Base-by-base conservation (phyloP, 2,797 vertebrate genomes). In the Syngnathus acus region DNA sequence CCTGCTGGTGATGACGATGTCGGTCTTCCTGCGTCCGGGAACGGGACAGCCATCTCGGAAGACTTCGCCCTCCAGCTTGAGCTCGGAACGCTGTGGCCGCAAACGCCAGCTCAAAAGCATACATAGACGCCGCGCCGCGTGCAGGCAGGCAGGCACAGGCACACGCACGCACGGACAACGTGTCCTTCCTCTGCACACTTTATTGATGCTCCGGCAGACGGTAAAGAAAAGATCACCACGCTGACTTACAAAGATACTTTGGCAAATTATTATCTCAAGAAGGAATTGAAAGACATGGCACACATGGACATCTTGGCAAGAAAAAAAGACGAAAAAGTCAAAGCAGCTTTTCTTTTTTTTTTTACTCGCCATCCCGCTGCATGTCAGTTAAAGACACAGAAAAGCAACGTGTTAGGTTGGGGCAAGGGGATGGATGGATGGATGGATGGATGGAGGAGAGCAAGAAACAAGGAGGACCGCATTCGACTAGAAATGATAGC, bases 1-100 rank as follows among this genome's bases (percentile, higher is more conserved):
- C 96, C 94, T 96, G 83, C 93, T 98, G 73, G 95, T 98, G 76
- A 98, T 64, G 65, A 98, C 78, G 59, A 98, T 84, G 73, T 86
- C 89, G 55, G 92, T 81, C 77, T 91, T 97, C 51, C 74, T 90
- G 74, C 88, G 87, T 62, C 91, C 92, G 16, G 89, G 88, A 75
- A 92, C 66, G 0, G 9, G 67, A 83, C 86, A 93, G 76, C 93
- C 92, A 65, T 87, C 89, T 62, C 68, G 87, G 83, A 95, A 98
- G 7, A 80, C 83, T 72, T 98, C 96, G 0, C 89, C 91, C 0
- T 93, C 92, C 81, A 94, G 71, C 72, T 91, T 93, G 74, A 96
- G 84, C 72, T 92, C 90, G 59, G 92, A 87, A 38, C 93, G 93
- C 95, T 98, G 89, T 9, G 50, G 42, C 37, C 32, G 23, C 39